Conservation (phyloP, 2,888 invertebrate species). For the Metellina segmentata region DNA sequence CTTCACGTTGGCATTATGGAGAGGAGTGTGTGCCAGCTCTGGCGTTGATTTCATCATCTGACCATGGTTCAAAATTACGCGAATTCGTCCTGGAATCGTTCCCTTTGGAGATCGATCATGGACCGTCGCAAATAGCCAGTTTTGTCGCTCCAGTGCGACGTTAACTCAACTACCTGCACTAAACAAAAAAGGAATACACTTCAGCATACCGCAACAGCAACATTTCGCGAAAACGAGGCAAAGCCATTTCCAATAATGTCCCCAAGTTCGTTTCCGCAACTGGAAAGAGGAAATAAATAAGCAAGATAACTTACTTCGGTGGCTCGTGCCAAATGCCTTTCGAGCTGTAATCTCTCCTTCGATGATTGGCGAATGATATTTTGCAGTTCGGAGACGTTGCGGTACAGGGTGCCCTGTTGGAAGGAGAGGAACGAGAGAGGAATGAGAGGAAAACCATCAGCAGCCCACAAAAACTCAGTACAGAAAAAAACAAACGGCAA, state of each 20-base stretch:
- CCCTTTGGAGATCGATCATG: too few species aligned
- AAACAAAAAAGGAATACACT: too few species aligned
- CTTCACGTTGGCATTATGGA: too few species aligned
- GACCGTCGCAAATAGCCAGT: too few species aligned
- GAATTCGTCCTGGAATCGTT: too few species aligned
- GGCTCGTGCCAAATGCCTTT: conserved; percentile 80
- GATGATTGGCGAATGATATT: conserved; percentile 81
- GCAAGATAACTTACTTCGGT: conserved; percentile 78
- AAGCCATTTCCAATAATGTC: background rate
- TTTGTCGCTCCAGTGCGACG: too few species aligned
- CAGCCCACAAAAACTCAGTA: conserved; percentile 4
- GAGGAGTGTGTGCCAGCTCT: too few species aligned
- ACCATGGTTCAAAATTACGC: too few species aligned
- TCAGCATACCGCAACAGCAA: too few species aligned
- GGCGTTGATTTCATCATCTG: too few species aligned
- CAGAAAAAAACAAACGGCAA: background rate
- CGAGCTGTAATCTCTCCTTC: conserved; percentile 82
- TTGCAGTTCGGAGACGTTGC: conserved; percentile 79
- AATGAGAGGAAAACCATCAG: background rate
- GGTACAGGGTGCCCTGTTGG: conserved; percentile 55
- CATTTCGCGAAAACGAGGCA: background rate
- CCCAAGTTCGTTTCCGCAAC: background rate
- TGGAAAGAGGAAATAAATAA: background rate
- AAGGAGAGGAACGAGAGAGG: background rate
- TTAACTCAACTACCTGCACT: too few species aligned